Evolutionary conservation across 2,888 invertebrate species (phyloP).

Genomic region (Ichneumoninae sp.): DNA sequence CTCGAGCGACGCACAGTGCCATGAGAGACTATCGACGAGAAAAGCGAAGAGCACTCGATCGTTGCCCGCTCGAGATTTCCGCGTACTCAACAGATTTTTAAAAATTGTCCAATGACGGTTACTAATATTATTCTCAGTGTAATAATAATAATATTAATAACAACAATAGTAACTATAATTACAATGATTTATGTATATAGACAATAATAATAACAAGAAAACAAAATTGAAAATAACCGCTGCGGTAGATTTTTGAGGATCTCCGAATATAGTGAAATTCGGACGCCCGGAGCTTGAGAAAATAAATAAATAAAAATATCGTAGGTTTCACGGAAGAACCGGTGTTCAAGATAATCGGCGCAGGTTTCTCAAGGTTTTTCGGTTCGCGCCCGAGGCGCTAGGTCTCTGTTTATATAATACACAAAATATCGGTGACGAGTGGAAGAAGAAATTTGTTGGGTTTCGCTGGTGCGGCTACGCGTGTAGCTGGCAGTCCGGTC

Average conservation of each 20-base stretch:
- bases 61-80: not conserved
- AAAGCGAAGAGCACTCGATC: not conserved
- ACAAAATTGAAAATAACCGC: not conserved
- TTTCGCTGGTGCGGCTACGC: not conserved
- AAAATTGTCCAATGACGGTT: not conserved
- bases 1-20: not conserved
- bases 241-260: not conserved
- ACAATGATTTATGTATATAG: no score
- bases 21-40: not conserved
- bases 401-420: conserved; percentile 28
- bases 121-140: not conserved
- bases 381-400: not conserved
- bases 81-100: not conserved
- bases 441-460: not conserved
- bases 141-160: no score
- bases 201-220: not conserved
- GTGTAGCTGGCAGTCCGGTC: not conserved
- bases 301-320: conserved; percentile 15
- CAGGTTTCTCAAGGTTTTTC: conserved; percentile 29
- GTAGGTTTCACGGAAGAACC: conserved; percentile 25
- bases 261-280: not conserved
- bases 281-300: conserved; percentile 1
- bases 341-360: conserved; percentile 20
- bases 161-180: no score
- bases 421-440: not conserved